phyloP scores from a whole-genome alignment of 2,113 vertebrate genomes.

The Brachyistius frenatus region DNA sequence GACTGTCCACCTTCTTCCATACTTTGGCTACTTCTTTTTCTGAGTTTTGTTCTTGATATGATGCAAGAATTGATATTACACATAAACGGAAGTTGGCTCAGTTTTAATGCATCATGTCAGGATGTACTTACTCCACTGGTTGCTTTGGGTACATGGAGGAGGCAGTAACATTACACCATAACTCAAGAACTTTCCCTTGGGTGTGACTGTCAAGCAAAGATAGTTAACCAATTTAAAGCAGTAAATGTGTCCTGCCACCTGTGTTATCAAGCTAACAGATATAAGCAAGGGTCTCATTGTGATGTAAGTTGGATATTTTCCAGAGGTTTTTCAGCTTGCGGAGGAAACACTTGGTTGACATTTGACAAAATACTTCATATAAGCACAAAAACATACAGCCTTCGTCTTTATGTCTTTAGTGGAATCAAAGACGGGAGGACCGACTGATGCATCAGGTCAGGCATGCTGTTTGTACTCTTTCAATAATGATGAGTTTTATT shows the following conservation, averaged over 20 bases:
- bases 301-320: too few relatives aligned
- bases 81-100: constrained; percentile 42
- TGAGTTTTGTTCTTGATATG: constrained; percentile 2
- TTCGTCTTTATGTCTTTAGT: too few relatives aligned
- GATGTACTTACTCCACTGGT: constrained; percentile 17
- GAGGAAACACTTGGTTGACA: neutral
- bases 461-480: too few relatives aligned
- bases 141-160: neutral
- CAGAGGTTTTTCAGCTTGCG: neutral
- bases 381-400: too few relatives aligned
- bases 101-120: constrained; percentile 18
- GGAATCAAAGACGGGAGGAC: too few relatives aligned
- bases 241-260: neutral
- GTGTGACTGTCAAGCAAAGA: neutral
- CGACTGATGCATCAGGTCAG: too few relatives aligned
- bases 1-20: neutral
- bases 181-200: constrained; percentile 22
- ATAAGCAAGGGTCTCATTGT: too few relatives aligned
- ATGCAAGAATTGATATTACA: neutral
- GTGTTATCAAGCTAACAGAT: too few relatives aligned
- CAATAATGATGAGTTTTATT: too few relatives aligned
- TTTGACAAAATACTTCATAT: too few relatives aligned
- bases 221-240: neutral
- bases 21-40: neutral
- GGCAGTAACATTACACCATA: constrained; percentile 17